These are phyloP conservation scores for Lepidocyrtoides sp. DNA, from an alignment of 2,888 invertebrate species.

Conservation along the genomic window DNA sequence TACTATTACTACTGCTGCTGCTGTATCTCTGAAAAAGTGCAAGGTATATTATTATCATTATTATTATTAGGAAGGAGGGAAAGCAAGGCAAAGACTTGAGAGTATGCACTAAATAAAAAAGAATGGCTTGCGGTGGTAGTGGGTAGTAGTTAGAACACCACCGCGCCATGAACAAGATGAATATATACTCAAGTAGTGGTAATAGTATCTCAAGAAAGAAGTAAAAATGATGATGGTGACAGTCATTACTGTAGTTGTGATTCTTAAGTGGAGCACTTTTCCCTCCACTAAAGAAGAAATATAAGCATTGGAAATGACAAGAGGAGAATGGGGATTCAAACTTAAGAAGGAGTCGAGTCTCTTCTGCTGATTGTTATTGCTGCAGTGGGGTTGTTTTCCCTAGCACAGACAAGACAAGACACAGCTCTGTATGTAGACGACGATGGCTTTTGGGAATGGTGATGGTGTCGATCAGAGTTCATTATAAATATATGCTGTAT, in stretches of 20 bases:
- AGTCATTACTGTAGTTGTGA: conserved; percentile 71
- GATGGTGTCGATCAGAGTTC: neutral
- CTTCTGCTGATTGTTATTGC: conserved; percentile 69
- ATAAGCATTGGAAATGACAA: conserved; percentile 59
- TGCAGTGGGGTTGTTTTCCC: conserved; percentile 24
- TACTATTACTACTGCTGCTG: neutral
- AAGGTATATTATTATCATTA: conserved; percentile 24
- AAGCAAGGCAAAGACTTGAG: neutral
- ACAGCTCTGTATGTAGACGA: neutral
- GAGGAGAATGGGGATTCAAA: conserved; percentile 33
- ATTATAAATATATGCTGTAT: neutral
- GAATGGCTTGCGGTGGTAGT: neutral
- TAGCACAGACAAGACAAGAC: neutral
- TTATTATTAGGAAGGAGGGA: conserved; percentile 3
- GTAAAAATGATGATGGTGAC: conserved; percentile 72
- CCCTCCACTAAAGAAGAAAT: conserved; percentile 6
- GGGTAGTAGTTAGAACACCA: neutral
- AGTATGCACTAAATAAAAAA: conserved; percentile 16
- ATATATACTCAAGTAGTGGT: conserved; percentile 37
- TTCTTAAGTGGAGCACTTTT: conserved; percentile 67
- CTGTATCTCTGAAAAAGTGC: neutral
- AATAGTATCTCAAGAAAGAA: conserved; percentile 1
- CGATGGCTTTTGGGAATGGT: neutral
- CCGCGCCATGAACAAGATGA: conserved; percentile 5
- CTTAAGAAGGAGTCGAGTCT: conserved; percentile 7